Conservation (phyloP, 2,888 invertebrate genomes). For the Melanostoma scalare region DNA sequence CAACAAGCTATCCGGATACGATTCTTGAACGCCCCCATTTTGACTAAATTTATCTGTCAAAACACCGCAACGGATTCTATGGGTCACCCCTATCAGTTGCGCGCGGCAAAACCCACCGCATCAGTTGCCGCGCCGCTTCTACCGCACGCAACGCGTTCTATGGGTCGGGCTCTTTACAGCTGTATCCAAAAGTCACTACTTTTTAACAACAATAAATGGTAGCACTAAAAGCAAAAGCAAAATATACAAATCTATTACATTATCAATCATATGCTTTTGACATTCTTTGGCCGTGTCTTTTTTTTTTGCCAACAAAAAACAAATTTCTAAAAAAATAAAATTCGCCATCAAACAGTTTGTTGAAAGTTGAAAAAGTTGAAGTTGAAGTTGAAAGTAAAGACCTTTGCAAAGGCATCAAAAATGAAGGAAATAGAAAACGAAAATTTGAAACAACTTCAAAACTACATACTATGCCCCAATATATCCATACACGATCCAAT, state of each 20-base stretch:
- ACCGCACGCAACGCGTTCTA: no score
- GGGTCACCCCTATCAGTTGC: no score
- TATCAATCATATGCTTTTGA: constrained; percentile 17
- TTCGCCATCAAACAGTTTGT: background rate
- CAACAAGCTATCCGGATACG: no score
- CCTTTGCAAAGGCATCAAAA: background rate
- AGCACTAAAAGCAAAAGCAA: constrained; percentile 37
- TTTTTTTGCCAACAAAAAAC: background rate
- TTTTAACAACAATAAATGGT: background rate
- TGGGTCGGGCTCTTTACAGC: no score
- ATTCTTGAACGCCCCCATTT: no score
- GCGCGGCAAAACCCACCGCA: no score
- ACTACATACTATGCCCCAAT: constrained; percentile 80
- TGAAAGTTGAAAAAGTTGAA: no score
- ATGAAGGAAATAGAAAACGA: constrained; percentile 52
- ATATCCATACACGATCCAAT: constrained; percentile 80
- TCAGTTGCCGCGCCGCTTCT: no score
- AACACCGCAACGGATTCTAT: no score
- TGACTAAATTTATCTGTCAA: no score
- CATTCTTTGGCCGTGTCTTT: background rate
- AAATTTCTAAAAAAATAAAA: background rate
- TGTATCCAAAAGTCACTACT: no score
- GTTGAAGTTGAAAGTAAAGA: no score
- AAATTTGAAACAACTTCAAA: constrained; percentile 74
- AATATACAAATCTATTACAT: background rate